phyloP scores from a whole-genome alignment of 2,888 invertebrate genomes.

The Zygothrica quintamaculata region DNA sequence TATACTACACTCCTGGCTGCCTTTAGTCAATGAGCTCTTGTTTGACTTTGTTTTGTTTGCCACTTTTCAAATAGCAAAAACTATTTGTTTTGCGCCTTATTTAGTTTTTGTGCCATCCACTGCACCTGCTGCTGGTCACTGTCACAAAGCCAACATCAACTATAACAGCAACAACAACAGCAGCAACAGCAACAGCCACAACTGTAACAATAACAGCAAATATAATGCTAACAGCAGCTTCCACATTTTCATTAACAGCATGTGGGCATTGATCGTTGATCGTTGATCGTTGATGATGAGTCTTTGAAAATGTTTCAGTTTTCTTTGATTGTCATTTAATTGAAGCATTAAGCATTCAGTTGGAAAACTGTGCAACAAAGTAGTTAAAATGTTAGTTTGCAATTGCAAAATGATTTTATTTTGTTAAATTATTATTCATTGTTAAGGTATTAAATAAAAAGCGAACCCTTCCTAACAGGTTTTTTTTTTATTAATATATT shows the following conservation, averaged over 20 bases:
- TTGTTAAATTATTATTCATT: too few relatives aligned
- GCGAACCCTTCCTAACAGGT: too few relatives aligned
- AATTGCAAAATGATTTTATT: too few relatives aligned
- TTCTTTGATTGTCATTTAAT: conserved; percentile 57
- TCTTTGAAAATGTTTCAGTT: conserved; percentile 33
- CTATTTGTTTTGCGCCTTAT: conserved; percentile 75
- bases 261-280: conserved; percentile 50
- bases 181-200: neutral
- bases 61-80: conserved; percentile 71
- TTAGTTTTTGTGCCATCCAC: conserved; percentile 62
- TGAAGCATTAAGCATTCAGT: conserved; percentile 31
- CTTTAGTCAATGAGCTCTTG: conserved; percentile 67
- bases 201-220: conserved; percentile 7
- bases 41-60: conserved; percentile 67
- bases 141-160: conserved; percentile 8
- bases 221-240: conserved; percentile 22
- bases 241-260: conserved; percentile 42
- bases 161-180: conserved; percentile 21
- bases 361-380: too few relatives aligned
- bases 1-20: conserved; percentile 18
- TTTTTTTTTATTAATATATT: too few relatives aligned
- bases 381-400: too few relatives aligned
- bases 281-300: conserved; percentile 28
- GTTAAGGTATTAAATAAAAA: neutral
- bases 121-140: conserved; percentile 64